phyloP scores from a whole-genome alignment of 30 jellyfish, hydroid and myxozoan species.

The Rhopilema esculentum region DNA sequence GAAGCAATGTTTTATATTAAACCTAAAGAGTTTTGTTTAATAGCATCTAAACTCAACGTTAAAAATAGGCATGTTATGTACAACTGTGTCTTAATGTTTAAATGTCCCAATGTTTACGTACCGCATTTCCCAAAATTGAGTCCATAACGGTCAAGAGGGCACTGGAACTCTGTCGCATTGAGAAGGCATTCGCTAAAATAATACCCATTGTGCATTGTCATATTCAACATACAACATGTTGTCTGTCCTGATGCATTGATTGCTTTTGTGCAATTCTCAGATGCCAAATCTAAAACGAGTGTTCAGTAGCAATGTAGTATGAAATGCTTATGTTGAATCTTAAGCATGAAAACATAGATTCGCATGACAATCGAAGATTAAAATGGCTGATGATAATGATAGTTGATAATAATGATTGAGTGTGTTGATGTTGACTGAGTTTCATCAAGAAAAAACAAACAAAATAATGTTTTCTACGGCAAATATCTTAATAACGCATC shows the following conservation, averaged over 20 bases:
- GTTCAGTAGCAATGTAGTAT: background rate
- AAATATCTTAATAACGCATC: too few relatives aligned
- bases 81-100: too few relatives aligned
- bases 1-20: too few relatives aligned
- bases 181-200: background rate
- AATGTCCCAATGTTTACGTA: background rate
- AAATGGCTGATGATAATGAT: background rate
- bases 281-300: background rate
- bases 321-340: too few relatives aligned
- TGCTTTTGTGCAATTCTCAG: background rate
- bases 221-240: slow-evolving; percentile 12
- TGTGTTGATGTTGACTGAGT: background rate
- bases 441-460: background rate
- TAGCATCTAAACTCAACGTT: too few relatives aligned
- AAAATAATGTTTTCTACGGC: too few relatives aligned
- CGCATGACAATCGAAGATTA: background rate
- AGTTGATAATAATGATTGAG: background rate
- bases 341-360: too few relatives aligned
- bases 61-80: too few relatives aligned
- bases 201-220: too few relatives aligned
- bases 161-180: background rate
- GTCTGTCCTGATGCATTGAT: background rate
- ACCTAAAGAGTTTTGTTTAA: too few relatives aligned
- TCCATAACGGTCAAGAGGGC: slow-evolving; percentile 5
- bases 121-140: background rate